Evolutionary conservation across 2,113 vertebrate species (phyloP), one percentile per base, ranked within the genome.

Genomic region (Castor canadensis): DNA sequence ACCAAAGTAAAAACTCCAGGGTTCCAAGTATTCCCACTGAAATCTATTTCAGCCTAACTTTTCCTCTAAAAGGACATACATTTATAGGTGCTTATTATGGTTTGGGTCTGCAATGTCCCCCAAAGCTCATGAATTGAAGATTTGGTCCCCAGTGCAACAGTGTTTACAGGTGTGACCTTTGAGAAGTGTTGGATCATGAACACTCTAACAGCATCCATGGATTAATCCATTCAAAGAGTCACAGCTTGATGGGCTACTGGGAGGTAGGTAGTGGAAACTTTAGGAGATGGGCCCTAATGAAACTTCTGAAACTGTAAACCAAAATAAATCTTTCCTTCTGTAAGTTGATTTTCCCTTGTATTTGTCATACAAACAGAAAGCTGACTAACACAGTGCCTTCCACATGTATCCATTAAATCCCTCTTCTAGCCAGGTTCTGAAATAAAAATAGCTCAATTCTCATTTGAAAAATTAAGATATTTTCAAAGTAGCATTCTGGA

Each of bases 401-500:
- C 22, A 87, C 83, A 93, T 47, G 8, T 89, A 87, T 60, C 22
- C 35, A 60, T 54, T 82, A 87, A 93, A 30, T 9, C 20, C 58
- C 6, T n/a, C 32, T 91, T 43, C 26, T 54, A 19, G 15, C 12
- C 26, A 62, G 58, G 32, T 17, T 89, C 60, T 71, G 24, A n/a
- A n/a, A 67, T 58, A 91, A 94, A 85, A 26, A 71, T 2, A 60
- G 22, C 24, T 80, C 45, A 26, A 72, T 49, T n/a, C 60, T 85
- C 76, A 73, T 62, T 40, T 66, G 49, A 94, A 76, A 67, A 77
- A 64, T 22, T 64, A 85, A 67, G 54, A 91, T 73, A 32, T 38
- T 81, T 83, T 92, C 71, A 58, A 77, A 85, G 71, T 30, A 28
- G 62, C 49, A 93, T 96, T 91, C 38, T 76, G 58, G 28, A 43